These are phyloP conservation scores for Cavia porcellus DNA, from an alignment of 2,113 vertebrate species.

Conservation along the genomic window DNA sequence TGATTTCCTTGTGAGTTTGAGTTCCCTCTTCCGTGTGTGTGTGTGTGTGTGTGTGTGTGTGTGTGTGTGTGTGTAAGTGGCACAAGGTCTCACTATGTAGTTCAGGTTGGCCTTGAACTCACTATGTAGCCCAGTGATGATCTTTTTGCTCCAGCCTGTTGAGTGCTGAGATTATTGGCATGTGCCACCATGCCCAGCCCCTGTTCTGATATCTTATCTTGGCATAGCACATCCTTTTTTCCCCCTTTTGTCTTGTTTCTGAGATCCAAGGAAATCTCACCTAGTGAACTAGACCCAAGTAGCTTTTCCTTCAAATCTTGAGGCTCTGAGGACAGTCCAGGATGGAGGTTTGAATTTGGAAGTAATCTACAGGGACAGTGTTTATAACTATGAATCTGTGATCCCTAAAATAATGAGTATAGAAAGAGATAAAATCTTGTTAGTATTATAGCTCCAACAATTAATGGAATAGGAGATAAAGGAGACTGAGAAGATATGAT, in stretches of 20 bases:
- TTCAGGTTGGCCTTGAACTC: neutral
- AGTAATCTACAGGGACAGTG: neutral
- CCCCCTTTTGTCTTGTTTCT: neutral
- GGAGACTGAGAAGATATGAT: neutral
- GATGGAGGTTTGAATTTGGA: neutral
- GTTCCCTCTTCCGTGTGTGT: no score
- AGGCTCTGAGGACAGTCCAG: neutral
- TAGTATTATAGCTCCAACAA: neutral
- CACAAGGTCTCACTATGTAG: neutral
- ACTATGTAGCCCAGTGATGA: neutral
- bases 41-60: neutral
- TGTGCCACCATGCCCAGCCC: neutral
- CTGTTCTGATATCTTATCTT: neutral
- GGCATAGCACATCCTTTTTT: neutral
- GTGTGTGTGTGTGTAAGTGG: neutral
- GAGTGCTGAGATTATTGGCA: neutral
- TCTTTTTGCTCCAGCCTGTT: neutral
- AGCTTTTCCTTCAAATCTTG: neutral
- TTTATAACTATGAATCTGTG: constrained; percentile 11
- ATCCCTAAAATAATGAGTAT: constrained; percentile 9
- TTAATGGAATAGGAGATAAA: neutral
- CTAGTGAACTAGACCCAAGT: neutral
- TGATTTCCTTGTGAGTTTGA: constrained; percentile 57
- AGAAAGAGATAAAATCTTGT: neutral
- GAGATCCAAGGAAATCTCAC: neutral